phyloP scores from a whole-genome alignment of 2,888 invertebrate species.

The Pachymerium ferrugineum region DNA sequence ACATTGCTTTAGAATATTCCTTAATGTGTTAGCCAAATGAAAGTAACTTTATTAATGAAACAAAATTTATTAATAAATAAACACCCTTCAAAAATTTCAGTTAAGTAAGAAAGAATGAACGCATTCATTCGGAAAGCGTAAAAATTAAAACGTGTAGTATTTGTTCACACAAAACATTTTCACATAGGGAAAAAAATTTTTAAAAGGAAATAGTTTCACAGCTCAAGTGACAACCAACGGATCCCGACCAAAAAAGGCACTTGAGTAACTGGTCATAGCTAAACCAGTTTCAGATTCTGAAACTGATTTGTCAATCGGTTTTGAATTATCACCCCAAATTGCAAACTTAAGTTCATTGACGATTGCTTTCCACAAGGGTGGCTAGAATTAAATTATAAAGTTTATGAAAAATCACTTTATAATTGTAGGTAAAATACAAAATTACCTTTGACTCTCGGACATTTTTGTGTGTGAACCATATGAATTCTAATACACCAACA shows the following conservation, averaged over 20 bases:
- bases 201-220: background rate
- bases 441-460: constrained; percentile 85
- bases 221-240: background rate
- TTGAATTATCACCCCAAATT: constrained; percentile 56
- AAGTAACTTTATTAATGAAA: too few relatives aligned
- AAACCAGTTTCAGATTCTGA: constrained; percentile 11
- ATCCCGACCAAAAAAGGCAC: background rate
- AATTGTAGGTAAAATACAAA: too few relatives aligned
- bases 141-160: too few relatives aligned
- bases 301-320: constrained; percentile 17
- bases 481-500: constrained; percentile 90
- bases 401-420: background rate
- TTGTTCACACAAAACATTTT: too few relatives aligned
- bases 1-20: too few relatives aligned
- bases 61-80: too few relatives aligned
- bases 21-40: too few relatives aligned
- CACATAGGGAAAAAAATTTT: too few relatives aligned
- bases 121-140: too few relatives aligned
- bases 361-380: constrained; percentile 67
- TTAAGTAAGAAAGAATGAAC: too few relatives aligned
- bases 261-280: background rate
- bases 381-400: constrained; percentile 51
- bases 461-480: constrained; percentile 89
- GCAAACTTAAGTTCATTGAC: constrained; percentile 65
- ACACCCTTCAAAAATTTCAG: too few relatives aligned